Evolutionary conservation across 2,113 vertebrate species (phyloP).

Genomic region (Alexandromys fortis): DNA sequence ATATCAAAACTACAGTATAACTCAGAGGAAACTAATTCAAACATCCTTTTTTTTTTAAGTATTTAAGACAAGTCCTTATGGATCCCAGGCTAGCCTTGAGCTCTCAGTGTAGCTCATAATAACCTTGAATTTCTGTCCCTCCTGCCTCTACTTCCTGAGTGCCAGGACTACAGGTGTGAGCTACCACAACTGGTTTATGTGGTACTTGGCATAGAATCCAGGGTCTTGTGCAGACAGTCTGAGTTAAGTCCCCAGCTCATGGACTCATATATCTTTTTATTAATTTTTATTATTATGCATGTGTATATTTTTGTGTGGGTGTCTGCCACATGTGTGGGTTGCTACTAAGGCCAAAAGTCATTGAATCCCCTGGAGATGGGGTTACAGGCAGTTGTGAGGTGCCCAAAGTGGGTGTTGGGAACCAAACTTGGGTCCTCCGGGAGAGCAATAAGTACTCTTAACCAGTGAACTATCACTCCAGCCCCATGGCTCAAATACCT

Average conservation of each 20-base stretch:
- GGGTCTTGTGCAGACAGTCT: neutral
- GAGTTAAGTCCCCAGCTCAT: neutral
- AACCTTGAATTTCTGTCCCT: neutral
- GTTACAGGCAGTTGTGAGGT: neutral
- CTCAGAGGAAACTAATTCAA: neutral
- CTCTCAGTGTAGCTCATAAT: neutral
- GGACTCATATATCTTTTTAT: neutral
- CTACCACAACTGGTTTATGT: neutral
- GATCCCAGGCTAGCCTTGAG: neutral
- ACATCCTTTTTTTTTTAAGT: neutral
- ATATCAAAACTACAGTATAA: neutral
- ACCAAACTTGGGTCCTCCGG: neutral
- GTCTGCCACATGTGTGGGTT: neutral
- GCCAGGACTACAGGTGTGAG: neutral
- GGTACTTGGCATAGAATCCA: neutral
- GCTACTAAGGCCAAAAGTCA: neutral
- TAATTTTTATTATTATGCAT: neutral
- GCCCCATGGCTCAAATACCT: neutral
- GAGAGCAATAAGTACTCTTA: neutral
- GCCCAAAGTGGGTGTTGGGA: neutral
- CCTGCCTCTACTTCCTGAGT: neutral
- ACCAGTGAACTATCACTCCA: neutral
- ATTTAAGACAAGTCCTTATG: neutral
- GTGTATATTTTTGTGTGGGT: neutral
- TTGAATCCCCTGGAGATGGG: neutral